phyloP scores from a whole-genome alignment of 1,140 invertebrate genomes.

The Asobara japonica region DNA sequence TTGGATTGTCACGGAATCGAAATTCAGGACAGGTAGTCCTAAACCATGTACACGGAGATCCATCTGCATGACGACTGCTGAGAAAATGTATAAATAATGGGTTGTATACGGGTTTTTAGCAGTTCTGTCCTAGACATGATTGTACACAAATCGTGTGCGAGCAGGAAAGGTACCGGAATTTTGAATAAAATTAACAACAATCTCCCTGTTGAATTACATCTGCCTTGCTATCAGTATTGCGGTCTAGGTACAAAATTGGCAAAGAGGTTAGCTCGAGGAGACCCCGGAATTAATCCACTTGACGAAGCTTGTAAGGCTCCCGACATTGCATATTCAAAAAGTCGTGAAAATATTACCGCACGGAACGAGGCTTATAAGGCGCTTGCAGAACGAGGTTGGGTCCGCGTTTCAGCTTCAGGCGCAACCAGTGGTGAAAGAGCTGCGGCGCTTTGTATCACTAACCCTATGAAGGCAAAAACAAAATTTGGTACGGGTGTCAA shows the following conservation, averaged over 20 bases:
- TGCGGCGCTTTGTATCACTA: not conserved
- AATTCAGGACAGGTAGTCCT: not conserved
- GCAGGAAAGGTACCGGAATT: not conserved
- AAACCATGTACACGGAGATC: not conserved
- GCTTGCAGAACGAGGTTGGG: not conserved
- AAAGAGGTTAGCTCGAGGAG: not conserved
- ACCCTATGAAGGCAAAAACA: constrained; percentile 36
- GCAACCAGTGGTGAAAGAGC: not conserved
- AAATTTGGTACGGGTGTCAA: constrained; percentile 39
- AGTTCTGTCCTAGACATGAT: no score
- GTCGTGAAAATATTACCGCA: not conserved
- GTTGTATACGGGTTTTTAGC: not conserved
- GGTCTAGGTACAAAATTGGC: not conserved
- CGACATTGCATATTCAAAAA: constrained; percentile 13
- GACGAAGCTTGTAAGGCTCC: not conserved
- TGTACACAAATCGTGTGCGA: not conserved
- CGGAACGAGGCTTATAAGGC: not conserved
- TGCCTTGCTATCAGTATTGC: constrained; percentile 42
- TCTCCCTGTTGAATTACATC: constrained; percentile 45
- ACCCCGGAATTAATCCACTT: not conserved
- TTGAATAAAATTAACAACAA: constrained; percentile 42
- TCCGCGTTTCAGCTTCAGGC: constrained; percentile 10
- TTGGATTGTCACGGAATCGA: not conserved
- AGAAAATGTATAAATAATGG: not conserved
- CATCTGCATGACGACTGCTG: not conserved